Conservation (phyloP, 2,113 vertebrate genomes). For the Cavia porcellus region DNA sequence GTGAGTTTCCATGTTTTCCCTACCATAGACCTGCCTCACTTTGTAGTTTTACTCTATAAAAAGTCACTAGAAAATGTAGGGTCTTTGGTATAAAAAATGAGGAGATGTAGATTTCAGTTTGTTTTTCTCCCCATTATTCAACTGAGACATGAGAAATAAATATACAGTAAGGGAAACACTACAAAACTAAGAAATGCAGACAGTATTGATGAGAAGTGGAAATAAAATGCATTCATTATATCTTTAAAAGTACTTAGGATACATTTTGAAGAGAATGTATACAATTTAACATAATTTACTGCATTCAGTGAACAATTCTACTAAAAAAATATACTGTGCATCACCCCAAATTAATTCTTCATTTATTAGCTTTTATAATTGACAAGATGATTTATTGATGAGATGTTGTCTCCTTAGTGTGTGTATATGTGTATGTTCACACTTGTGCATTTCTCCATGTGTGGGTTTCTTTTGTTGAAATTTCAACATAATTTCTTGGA, state of each 20-base stretch:
- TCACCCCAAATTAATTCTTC: constrained; percentile 40
- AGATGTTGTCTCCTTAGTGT: neutral
- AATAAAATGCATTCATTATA: neutral
- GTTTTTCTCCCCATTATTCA: neutral
- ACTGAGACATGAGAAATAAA: neutral
- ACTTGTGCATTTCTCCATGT: neutral
- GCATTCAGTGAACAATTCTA: neutral
- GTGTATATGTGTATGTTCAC: fast-evolving
- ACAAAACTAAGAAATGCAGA: neutral
- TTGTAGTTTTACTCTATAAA: no score
- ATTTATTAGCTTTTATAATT: neutral
- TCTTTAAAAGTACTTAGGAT: fast-evolving
- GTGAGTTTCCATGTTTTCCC: no score
- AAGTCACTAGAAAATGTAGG: no score
- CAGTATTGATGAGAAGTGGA: neutral
- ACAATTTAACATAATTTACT: neutral
- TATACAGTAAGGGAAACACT: no score
- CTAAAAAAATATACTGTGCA: neutral
- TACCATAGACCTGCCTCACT: no score
- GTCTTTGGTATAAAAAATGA: neutral
- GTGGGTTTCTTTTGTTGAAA: neutral
- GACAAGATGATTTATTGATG: neutral
- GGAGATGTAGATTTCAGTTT: neutral
- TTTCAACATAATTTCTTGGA: neutral
- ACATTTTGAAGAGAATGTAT: neutral